Evolutionary conservation across 2,113 vertebrate species (phyloP).

Genomic region (Siniperca knerii): DNA sequence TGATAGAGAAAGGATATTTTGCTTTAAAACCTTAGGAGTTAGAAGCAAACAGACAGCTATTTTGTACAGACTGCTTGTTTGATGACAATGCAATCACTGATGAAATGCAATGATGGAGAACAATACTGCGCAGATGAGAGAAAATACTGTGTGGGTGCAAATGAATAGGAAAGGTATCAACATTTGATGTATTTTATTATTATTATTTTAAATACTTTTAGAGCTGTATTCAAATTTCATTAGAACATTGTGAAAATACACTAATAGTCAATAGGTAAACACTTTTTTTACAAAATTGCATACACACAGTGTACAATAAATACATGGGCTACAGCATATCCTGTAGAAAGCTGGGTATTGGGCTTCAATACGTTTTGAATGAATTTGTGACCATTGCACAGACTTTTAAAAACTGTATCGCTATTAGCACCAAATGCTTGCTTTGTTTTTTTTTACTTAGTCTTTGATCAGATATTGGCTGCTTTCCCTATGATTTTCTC

Average conservation of each 20-base stretch:
- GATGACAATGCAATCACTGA: background rate
- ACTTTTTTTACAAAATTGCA: background rate
- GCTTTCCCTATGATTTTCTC: background rate
- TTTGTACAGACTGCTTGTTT: background rate
- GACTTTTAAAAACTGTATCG: background rate
- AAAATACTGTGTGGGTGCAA: background rate
- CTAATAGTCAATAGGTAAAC: background rate
- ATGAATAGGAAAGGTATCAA: background rate
- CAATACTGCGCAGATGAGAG: background rate
- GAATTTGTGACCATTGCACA: background rate
- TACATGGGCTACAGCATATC: background rate
- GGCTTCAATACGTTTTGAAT: background rate
- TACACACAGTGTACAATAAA: background rate
- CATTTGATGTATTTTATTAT: background rate
- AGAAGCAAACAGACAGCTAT: too few species aligned
- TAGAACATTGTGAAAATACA: background rate
- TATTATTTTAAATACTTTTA: background rate
- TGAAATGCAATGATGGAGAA: background rate
- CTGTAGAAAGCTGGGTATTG: background rate
- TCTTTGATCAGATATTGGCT: background rate
- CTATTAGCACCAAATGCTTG: background rate
- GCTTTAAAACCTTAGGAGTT: constrained; percentile 12
- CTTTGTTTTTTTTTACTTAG: background rate
- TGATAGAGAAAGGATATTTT: constrained; percentile 19
- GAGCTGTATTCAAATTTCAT: background rate